A percentile compares a stretch with the other conserved stretches of the same genome.
Conservation (phyloP, 2,113 vertebrate species). For the Rhinoptilus africanus region DNA sequence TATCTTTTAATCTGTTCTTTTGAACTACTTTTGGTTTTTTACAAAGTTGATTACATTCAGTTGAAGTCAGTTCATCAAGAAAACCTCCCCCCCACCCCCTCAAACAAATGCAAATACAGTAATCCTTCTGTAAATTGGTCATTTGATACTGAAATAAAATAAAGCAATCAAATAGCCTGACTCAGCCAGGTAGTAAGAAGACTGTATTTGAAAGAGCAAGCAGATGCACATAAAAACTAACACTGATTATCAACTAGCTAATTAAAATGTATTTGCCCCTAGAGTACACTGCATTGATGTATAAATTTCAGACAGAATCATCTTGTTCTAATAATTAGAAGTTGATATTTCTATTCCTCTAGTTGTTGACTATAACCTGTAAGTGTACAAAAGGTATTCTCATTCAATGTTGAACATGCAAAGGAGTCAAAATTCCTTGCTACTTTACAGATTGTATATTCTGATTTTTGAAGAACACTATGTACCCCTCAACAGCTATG, state of each 20-base stretch:
- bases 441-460: neutral
- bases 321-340: neutral
- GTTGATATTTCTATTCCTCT: neutral
- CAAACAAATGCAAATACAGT: neutral
- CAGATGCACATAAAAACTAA: neutral
- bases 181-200: neutral
- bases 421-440: neutral
- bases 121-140: neutral
- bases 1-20: neutral
- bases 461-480: neutral
- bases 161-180: neutral
- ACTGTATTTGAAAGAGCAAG: neutral
- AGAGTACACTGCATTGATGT: neutral
- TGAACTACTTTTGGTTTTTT: neutral
- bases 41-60: neutral
- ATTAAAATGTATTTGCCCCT: neutral
- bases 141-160: slow-evolving; percentile 6
- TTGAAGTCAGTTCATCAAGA: slow-evolving; percentile 5
- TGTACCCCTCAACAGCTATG: neutral
- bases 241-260: neutral
- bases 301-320: neutral
- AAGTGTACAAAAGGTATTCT: neutral
- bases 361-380: neutral
- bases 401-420: neutral
- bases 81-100: neutral